Conservation (phyloP, 2,113 vertebrate genomes). For the Copsychus sechellarum region DNA sequence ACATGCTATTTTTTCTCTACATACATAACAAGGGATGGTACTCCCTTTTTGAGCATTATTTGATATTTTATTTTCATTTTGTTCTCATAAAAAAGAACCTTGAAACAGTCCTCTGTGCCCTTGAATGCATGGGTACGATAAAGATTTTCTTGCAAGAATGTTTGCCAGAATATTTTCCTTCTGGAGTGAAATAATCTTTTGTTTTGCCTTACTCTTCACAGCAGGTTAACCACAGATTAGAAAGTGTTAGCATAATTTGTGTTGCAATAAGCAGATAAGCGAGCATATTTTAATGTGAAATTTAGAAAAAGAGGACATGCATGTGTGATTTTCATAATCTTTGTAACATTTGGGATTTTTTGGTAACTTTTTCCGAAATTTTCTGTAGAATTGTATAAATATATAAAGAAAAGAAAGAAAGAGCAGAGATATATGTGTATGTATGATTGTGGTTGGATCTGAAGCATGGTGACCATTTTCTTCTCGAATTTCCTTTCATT, state of each 20-base stretch:
- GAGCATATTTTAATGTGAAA: neutral
- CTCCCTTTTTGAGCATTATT: neutral
- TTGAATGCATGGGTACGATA: neutral
- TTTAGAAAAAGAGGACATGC: neutral
- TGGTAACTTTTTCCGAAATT: neutral
- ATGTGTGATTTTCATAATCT: neutral
- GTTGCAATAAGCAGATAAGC: neutral
- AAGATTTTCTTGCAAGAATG: neutral
- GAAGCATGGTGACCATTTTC: neutral
- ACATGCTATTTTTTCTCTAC: neutral
- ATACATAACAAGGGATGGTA: neutral
- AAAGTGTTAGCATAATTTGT: neutral
- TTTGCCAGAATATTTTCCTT: neutral
- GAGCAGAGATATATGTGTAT: neutral
- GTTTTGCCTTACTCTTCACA: neutral
- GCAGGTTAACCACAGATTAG: neutral
- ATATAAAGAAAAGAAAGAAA: neutral
- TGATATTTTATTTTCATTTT: conserved; percentile 27
- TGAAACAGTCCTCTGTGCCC: neutral
- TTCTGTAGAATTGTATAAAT: neutral
- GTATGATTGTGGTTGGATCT: neutral
- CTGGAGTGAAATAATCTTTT: neutral
- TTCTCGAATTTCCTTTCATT: neutral
- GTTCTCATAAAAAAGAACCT: neutral
- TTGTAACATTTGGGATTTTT: neutral